Conservation (phyloP, 2,113 vertebrate genomes). For the Sylvietta virens region DNA sequence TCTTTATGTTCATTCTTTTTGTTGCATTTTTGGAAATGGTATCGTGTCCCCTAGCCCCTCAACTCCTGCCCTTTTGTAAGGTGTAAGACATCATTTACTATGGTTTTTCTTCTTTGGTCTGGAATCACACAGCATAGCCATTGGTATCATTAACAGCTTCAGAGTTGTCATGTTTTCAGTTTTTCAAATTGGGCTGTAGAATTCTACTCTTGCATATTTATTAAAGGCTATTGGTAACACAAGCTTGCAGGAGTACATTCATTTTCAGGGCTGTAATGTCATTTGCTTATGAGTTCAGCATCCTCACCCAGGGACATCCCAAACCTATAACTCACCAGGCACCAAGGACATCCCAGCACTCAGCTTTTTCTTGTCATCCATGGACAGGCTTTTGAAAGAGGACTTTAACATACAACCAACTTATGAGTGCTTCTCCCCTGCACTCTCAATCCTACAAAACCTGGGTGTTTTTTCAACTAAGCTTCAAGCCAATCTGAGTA, state of each 20-base stretch:
- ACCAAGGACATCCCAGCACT: neutral
- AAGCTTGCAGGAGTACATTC: neutral
- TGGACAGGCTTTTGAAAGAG: neutral
- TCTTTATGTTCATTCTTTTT: neutral
- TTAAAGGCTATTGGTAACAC: neutral
- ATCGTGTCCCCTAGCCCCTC: neutral
- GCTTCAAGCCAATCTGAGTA: neutral
- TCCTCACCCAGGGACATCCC: neutral
- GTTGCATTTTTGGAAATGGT: neutral
- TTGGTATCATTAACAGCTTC: neutral
- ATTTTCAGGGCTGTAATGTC: neutral
- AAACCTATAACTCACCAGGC: neutral
- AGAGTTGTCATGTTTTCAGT: rapidly evolving
- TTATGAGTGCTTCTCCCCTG: neutral
- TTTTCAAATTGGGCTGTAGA: neutral
- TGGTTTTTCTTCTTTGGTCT: neutral
- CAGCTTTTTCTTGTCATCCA: neutral
- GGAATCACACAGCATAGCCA: rapidly evolving
- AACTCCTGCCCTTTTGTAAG: neutral
- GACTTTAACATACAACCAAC: neutral
- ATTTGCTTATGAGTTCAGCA: neutral
- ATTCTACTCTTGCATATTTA: neutral
- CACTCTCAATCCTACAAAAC: neutral
- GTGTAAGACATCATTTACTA: neutral
- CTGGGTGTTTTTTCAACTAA: neutral